Evolutionary conservation across 2,113 vertebrate genomes (phyloP).

Genomic region (Zapus hudsonius): DNA sequence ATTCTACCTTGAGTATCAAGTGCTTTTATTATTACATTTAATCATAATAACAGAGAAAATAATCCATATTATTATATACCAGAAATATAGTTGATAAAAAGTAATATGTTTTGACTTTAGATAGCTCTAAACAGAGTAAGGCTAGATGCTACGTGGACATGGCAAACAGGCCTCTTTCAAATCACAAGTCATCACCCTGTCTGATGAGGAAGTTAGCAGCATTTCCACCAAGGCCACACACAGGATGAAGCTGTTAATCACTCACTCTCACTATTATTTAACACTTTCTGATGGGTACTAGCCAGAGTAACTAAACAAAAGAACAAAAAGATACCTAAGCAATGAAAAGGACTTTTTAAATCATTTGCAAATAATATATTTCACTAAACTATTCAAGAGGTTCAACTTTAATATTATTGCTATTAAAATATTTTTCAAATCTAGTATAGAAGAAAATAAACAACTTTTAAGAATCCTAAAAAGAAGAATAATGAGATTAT

Average conservation of each 20-base stretch:
- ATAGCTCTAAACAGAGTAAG: slow-evolving; percentile 60
- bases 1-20: not conserved
- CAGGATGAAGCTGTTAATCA: slow-evolving; percentile 54
- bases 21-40: slow-evolving; percentile 31
- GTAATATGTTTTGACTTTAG: slow-evolving; percentile 41
- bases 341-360: slow-evolving; percentile 6
- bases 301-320: slow-evolving; percentile 56
- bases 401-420: not conserved
- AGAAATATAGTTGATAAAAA: slow-evolving; percentile 41
- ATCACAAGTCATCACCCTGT: slow-evolving; percentile 43
- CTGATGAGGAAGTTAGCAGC: slow-evolving; percentile 64
- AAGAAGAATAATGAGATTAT: not conserved
- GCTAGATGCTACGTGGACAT: slow-evolving; percentile 59
- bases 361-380: slow-evolving; percentile 31
- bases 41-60: slow-evolving; percentile 17
- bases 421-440: slow-evolving; percentile 24
- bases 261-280: slow-evolving; percentile 59
- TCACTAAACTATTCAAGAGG: not conserved
- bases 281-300: slow-evolving; percentile 53
- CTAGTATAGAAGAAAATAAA: not conserved
- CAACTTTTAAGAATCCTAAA: not conserved
- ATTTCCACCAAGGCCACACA: slow-evolving; percentile 59
- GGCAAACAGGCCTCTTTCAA: slow-evolving; percentile 56
- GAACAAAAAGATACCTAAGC: slow-evolving; percentile 40
- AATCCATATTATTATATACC: not conserved